Conservation (phyloP, 64 coral and sea anemone genomes). For the Porites lutea region DNA sequence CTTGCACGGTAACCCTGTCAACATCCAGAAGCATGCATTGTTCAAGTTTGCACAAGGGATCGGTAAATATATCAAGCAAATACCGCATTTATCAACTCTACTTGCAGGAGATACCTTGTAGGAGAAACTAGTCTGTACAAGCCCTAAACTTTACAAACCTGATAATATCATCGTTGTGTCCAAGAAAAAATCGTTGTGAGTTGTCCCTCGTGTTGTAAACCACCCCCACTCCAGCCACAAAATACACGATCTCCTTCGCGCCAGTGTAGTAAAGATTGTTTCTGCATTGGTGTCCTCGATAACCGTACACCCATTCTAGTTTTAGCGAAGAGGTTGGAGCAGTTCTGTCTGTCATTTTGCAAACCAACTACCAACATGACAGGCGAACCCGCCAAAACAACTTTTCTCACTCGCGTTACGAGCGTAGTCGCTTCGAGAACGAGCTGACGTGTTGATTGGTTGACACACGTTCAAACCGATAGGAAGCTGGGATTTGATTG, state of each 20-base stretch:
- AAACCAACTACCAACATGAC: not conserved
- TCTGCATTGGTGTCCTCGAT: conserved; percentile 96
- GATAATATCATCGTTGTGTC: conserved; percentile 98
- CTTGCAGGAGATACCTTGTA: not conserved
- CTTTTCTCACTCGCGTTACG: conserved; percentile 7
- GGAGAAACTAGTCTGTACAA: not conserved
- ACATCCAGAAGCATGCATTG: not conserved
- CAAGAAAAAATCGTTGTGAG: conserved; percentile 93
- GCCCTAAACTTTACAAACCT: conserved; percentile 63
- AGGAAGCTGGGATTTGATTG: conserved; percentile 12
- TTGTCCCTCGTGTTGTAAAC: conserved; percentile 90
- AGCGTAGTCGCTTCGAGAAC: not conserved
- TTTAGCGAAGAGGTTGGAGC: conserved; percentile 91
- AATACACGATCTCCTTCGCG: conserved; percentile 94
- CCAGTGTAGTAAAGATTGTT: conserved; percentile 95
- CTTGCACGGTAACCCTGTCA: conserved; percentile 16
- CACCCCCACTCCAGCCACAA: conserved; percentile 98
- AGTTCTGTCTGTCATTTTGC: conserved; percentile 93
- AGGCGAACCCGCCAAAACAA: conserved; percentile 10
- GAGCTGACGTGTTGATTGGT: conserved; percentile 15
- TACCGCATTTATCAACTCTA: not conserved
- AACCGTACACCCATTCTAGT: conserved; percentile 99
- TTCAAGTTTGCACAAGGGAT: no score
- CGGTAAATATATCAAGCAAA: not conserved
- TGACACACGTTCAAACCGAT: not conserved